These are phyloP conservation scores for Kuschelorhynchus macadamiae DNA, from an alignment of 2,888 invertebrate genomes.

Conservation along the genomic window DNA sequence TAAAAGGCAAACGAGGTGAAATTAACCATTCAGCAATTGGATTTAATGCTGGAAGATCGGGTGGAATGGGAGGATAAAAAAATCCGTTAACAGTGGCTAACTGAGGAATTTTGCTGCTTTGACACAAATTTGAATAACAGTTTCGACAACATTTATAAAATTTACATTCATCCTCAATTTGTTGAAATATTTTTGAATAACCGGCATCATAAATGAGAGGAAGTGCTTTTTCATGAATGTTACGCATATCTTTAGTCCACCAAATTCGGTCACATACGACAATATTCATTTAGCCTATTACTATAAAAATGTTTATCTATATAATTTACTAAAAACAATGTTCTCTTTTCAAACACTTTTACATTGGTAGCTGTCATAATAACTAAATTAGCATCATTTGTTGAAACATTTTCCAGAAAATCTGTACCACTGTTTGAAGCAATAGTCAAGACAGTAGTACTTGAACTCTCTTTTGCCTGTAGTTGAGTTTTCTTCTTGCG, in stretches of 20 bases:
- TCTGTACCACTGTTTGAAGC: too few relatives aligned
- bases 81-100: constrained; percentile 12
- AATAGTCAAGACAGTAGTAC: too few relatives aligned
- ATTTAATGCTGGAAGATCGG: constrained; percentile 4
- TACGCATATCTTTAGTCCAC: constrained; percentile 18
- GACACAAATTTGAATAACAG: not conserved
- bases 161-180: constrained; percentile 19
- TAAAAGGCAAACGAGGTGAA: constrained; percentile 32
- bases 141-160: constrained; percentile 20
- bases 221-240: too few relatives aligned
- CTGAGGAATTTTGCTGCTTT: not conserved
- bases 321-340: constrained; percentile 11
- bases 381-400: too few relatives aligned
- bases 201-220: constrained; percentile 11
- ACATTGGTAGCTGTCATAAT: too few relatives aligned
- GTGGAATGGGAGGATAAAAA: constrained; percentile 31
- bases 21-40: constrained; percentile 28
- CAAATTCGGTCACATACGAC: constrained; percentile 37
- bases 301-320: constrained; percentile 26
- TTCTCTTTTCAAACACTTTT: too few relatives aligned
- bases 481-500: too few relatives aligned
- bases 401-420: too few relatives aligned
- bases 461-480: too few relatives aligned
- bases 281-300: constrained; percentile 28
- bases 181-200: constrained; percentile 19